phyloP scores from a whole-genome alignment of 23 tunicate species.

The Styela plicata region DNA sequence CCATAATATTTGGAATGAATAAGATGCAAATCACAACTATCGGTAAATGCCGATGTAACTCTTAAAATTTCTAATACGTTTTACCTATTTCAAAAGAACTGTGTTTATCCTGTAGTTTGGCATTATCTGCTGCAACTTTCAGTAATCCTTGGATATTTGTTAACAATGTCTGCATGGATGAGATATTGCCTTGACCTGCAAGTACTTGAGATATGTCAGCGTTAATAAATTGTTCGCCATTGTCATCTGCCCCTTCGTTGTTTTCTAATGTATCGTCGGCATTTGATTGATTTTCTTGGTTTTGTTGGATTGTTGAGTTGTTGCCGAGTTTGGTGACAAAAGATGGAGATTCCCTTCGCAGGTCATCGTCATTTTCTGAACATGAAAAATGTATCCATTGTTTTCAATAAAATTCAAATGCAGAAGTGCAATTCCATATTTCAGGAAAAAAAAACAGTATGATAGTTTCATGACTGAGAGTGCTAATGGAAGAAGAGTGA shows the following conservation, averaged over 20 bases:
- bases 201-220: neutral
- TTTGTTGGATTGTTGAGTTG: no score
- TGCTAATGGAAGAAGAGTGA: no score
- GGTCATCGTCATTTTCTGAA: no score
- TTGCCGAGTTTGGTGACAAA: no score
- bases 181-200: slow-evolving; percentile 25
- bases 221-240: neutral
- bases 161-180: slow-evolving; percentile 75
- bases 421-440: no score
- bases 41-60: neutral
- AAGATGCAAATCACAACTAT: neutral
- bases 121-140: slow-evolving; percentile 89
- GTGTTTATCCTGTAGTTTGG: slow-evolving; percentile 76
- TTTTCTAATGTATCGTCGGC: neutral
- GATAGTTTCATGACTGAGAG: no score
- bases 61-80: no score
- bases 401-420: no score
- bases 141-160: slow-evolving; percentile 89
- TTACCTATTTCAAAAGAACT: slow-evolving; percentile 74
- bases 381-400: no score
- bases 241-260: neutral
- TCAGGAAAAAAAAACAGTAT: no score
- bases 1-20: neutral
- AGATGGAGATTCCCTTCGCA: no score
- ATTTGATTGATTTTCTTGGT: neutral